These are phyloP conservation scores for Phymastichus coffea DNA, from an alignment of 1,140 invertebrate genomes.

Conservation along the genomic window DNA sequence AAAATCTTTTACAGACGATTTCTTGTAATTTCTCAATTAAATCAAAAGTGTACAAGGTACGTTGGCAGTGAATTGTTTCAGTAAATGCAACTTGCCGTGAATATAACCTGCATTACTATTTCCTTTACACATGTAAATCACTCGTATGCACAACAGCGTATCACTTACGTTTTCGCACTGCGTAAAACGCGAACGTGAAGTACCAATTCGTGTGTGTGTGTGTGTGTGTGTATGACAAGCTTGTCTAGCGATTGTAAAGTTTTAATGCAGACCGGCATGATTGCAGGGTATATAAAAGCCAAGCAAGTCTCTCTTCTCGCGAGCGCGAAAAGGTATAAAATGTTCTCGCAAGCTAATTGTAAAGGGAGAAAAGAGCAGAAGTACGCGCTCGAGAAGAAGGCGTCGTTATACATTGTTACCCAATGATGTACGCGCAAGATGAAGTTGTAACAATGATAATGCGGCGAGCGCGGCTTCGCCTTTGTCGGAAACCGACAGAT, in stretches of 20 bases:
- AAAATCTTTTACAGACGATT: too few relatives aligned
- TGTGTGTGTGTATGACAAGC: not conserved
- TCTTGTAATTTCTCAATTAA: not conserved
- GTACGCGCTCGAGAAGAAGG: too few relatives aligned
- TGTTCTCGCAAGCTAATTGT: slow-evolving; percentile 9
- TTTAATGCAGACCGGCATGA: not conserved
- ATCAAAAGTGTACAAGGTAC: not conserved
- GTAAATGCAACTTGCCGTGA: too few relatives aligned
- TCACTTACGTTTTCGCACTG: too few relatives aligned
- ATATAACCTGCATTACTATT: too few relatives aligned
- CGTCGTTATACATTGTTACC: slow-evolving; percentile 15
- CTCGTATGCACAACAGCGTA: not conserved
- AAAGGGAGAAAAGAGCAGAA: too few relatives aligned
- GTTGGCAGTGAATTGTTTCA: too few relatives aligned
- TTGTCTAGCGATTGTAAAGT: not conserved
- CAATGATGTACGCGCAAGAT: slow-evolving; percentile 26
- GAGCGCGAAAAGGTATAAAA: slow-evolving; percentile 10
- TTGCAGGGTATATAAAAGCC: not conserved
- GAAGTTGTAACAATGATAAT: slow-evolving; percentile 44
- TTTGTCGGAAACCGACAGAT: slow-evolving; percentile 26
- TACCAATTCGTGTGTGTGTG: not conserved
- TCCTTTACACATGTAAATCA: not conserved
- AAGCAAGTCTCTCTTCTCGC: not conserved
- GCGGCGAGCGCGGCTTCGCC: not conserved
- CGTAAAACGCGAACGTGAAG: not conserved